phyloP scores from a whole-genome alignment of 1,140 invertebrate species.

The Leptinotarsa undecemlineata region DNA sequence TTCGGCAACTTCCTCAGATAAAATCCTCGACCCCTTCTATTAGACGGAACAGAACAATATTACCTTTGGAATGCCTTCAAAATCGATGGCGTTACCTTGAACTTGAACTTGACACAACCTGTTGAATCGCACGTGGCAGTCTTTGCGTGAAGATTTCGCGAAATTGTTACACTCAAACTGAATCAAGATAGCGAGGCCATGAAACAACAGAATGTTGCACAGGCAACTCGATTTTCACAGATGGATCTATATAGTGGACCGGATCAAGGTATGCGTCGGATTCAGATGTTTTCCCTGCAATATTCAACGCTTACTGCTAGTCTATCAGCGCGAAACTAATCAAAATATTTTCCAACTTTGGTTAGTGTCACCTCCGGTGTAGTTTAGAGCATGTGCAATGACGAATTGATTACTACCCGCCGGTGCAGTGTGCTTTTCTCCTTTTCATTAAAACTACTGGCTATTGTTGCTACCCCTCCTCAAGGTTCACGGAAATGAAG shows the following conservation, averaged over 20 bases:
- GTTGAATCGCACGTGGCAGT: conserved; percentile 37
- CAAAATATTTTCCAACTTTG: conserved; percentile 48
- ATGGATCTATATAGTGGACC: too few species aligned
- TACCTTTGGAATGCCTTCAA: conserved; percentile 26
- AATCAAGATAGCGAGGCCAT: too few species aligned
- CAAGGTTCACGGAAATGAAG: conserved; percentile 11
- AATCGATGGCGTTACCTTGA: conserved; percentile 48
- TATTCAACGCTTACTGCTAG: too few species aligned
- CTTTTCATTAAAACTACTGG: conserved; percentile 40
- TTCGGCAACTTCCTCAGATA: background rate
- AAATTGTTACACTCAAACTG: too few species aligned
- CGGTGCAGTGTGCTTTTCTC: conserved; percentile 39
- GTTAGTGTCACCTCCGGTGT: conserved; percentile 39
- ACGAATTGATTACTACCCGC: conserved; percentile 31
- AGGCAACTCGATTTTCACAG: too few species aligned
- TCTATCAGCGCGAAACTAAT: conserved; percentile 46
- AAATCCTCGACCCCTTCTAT: background rate
- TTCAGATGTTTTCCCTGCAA: too few species aligned
- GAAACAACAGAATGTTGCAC: too few species aligned
- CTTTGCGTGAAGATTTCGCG: too few species aligned
- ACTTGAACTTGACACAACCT: conserved; percentile 41
- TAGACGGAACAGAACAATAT: background rate
- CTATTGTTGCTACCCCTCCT: conserved; percentile 28
- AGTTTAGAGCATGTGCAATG: conserved; percentile 50
- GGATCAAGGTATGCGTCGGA: too few species aligned